These are phyloP conservation scores for Heliconius hortense DNA, from an alignment of 2,888 invertebrate genomes.

Conservation along the genomic window DNA sequence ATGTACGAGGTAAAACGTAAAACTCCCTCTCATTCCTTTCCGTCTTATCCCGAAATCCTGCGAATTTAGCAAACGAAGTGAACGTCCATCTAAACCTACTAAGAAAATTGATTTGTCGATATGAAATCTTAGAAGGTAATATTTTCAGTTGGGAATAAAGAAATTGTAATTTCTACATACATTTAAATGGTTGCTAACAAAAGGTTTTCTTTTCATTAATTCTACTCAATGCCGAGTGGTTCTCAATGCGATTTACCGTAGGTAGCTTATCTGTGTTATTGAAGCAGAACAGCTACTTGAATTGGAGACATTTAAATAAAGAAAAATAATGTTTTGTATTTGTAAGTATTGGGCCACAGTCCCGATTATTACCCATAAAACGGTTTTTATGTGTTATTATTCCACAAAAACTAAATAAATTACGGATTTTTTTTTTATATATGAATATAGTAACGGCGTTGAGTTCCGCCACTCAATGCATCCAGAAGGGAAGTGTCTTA, in stretches of 20 bases:
- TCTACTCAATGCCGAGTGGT: neutral
- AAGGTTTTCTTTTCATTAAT: conserved; percentile 27
- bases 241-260: conserved; percentile 18
- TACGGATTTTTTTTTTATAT: too few species aligned
- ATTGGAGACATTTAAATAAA: conserved; percentile 6
- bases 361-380: neutral
- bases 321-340: neutral
- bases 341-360: conserved; percentile 2
- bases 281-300: conserved; percentile 16
- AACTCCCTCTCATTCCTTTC: conserved; percentile 17
- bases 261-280: conserved; percentile 24
- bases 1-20: conserved; percentile 3
- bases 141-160: conserved; percentile 14
- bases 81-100: conserved; percentile 13
- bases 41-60: conserved; percentile 14
- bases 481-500: too few species aligned
- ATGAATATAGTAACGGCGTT: too few species aligned
- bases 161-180: conserved; percentile 22
- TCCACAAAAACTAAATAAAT: too few species aligned
- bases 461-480: too few species aligned
- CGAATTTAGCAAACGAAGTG: conserved; percentile 20
- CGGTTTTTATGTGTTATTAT: neutral
- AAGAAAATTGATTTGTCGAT: conserved; percentile 24
- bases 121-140: conserved; percentile 14
- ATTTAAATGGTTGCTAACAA: conserved; percentile 15